Evolutionary conservation across 2,113 vertebrate genomes (phyloP), one percentile per base, ranked within the genome.

Genomic region (Chloropsis hardwickii): DNA sequence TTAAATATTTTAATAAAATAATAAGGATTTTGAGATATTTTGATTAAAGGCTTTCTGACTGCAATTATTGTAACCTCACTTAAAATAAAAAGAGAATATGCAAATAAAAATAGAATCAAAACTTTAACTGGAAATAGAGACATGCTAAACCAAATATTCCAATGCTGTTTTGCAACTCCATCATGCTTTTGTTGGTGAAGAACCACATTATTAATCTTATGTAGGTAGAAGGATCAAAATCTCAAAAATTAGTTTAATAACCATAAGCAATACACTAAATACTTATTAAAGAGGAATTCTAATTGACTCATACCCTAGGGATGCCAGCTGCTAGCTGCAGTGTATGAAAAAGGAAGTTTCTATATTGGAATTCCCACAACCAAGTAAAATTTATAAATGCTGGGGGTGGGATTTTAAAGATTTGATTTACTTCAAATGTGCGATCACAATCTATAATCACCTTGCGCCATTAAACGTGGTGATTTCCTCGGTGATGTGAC

Each of bases 401-500:
- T 81, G 14, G 7, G 10, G 12, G 11, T 19, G 4, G 9, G 10
- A 77, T 42, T 91, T 73, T 20, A 72, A 88, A 94, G n/a, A 69
- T 21, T 15, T 29, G 15, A 18, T 23, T 81, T 29, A 65, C 22
- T 73, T 76, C 28, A 92, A 78, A 80, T 14, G 5, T 57, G 11
- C 20, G 79, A 92, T 86, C 57, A 56, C 10, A 29, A 35, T 33
- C 28, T 29, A 3, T 44, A 39, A 94, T 97, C 97, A 98, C 98
- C 98, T 98, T 98, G 98, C 74, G 98, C 98, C 97, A 98, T 98
- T 97, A 98, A 98, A 97, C 97, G 98, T 81, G 98, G 98, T 42
- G 98, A 98, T 97, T 98, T 99, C 95, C 98, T 98, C 24, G 97
- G 98, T 87, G 98, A 98, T 58, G 96, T 95, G 74, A 98, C 94